Percentiles rank a stretch among this genome's conserved stretches.
Evolutionary conservation across 2,797 vertebrate species (phyloP).

Genomic region (Chloroceryle inda): DNA sequence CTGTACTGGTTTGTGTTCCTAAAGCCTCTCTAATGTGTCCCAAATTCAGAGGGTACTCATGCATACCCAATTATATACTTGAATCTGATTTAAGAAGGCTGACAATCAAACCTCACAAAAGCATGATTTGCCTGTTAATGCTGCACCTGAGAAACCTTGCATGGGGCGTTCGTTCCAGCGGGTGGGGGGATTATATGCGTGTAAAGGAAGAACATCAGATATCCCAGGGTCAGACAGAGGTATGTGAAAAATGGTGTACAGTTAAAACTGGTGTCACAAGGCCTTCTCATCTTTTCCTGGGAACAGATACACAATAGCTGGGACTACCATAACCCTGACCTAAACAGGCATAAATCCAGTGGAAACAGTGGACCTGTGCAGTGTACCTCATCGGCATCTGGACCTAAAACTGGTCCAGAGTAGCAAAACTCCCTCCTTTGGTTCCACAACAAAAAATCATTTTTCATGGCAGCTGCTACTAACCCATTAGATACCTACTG

Average conservation of each 20-base stretch:
- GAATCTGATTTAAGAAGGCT: not conserved
- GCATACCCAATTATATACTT: not conserved
- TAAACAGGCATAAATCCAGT: not conserved
- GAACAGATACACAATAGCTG: not conserved
- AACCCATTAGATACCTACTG: not conserved
- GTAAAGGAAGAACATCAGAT: not conserved
- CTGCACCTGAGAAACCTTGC: not conserved
- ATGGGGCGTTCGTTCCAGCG: not conserved
- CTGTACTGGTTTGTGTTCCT: not conserved
- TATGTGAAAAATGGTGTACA: not conserved
- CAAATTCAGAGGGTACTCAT: not conserved
- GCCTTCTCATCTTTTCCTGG: not conserved
- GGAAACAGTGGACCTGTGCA: not conserved
- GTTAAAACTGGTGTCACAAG: not conserved
- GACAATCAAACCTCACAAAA: not conserved
- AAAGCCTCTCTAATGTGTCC: not conserved
- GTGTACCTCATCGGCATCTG: not conserved
- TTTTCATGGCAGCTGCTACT: not conserved
- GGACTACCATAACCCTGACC: not conserved
- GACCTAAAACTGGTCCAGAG: not conserved
- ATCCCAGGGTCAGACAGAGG: not conserved
- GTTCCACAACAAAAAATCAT: not conserved
- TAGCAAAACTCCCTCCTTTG: not conserved
- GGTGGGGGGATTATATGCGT: not conserved
- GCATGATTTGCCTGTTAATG: not conserved